Percentiles rank a stretch among this genome's conserved stretches.
phyloP scores from a whole-genome alignment of 2,113 vertebrate species.

The Turnix velox region DNA sequence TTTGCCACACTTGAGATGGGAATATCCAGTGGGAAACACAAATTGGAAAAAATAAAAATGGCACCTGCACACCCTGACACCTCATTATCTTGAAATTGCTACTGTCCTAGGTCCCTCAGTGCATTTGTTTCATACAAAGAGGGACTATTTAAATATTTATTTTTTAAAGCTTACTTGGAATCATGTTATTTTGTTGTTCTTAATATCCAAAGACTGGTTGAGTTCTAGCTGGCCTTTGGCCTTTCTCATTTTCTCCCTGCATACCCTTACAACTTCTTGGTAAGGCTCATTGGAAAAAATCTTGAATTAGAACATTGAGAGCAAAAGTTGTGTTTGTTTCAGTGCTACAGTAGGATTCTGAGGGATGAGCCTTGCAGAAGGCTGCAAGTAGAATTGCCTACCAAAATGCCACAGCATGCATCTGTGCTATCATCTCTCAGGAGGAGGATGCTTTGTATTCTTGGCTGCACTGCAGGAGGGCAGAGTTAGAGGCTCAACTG shows the following conservation, averaged over 20 bases:
- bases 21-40: neutral
- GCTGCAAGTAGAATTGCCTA: neutral
- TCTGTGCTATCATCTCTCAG: neutral
- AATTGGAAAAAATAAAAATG: neutral
- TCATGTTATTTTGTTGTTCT: too few species aligned
- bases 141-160: neutral
- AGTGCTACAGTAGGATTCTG: neutral
- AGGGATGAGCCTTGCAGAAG: neutral
- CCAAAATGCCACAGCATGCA: neutral
- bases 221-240: too few species aligned
- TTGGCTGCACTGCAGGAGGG: neutral
- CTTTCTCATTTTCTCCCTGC: too few species aligned
- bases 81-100: neutral
- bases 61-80: neutral
- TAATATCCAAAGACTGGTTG: too few species aligned
- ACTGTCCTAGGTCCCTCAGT: neutral
- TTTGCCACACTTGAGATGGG: neutral
- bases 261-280: too few species aligned
- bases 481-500: neutral
- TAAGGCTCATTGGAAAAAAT: too few species aligned
- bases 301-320: neutral
- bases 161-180: neutral
- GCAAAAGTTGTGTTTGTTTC: neutral
- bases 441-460: rapidly evolving
- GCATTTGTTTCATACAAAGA: neutral